Evolutionary conservation across 2,113 vertebrate genomes (phyloP), one percentile per base, ranked within the genome.

Genomic region (Willisornis vidua): DNA sequence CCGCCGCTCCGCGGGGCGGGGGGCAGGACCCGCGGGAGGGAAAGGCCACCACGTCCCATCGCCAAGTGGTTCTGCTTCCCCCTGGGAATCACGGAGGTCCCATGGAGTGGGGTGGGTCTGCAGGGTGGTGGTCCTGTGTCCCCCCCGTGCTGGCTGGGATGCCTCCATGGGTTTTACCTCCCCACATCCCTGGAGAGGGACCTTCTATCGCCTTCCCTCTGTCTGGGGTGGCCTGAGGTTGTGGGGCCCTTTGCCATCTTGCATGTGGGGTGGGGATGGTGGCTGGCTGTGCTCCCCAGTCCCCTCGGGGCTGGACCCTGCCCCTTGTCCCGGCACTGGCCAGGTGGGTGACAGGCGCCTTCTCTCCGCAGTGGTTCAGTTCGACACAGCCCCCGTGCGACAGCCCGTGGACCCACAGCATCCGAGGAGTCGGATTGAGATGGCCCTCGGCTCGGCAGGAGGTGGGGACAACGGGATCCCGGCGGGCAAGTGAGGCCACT

Each of bases 1-100:
- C 8, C 0, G 2, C 31, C 1, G 1, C 1, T 3, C 49, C 2
- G 0, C 0, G 12, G 43, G 9, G 2, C 2, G 0, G 65, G 51
- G 37, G 8, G 57, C 20, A 5, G 58, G 22, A 37, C 11, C 41
- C 55, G 1, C 33, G 0, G 1, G 6, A 10, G 41, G 28, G 12
- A 23, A 77, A 48, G 41, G n/a, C 8, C 1, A 0, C 19, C 0
- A 6, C 57, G 48, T 71, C 25, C 66, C 29, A 2, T 25, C 52
- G 45, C 35, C 0, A 4, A 35, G 77, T 2, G 25, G 55, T 48
- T n/a, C 3, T 2, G 15, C n/a, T 77, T 55, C 59, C 45, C 19
- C 14, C 1, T 39, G 61, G 57, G 61, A 52, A 52, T 49, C 24
- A 8, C 54, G 31, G 16, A 45, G 14, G 25, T 67, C 19, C 77